Evolutionary conservation across 2,888 invertebrate species (phyloP), one percentile per base, ranked within the genome.

Genomic region (Synanthedon vespiformis): DNA sequence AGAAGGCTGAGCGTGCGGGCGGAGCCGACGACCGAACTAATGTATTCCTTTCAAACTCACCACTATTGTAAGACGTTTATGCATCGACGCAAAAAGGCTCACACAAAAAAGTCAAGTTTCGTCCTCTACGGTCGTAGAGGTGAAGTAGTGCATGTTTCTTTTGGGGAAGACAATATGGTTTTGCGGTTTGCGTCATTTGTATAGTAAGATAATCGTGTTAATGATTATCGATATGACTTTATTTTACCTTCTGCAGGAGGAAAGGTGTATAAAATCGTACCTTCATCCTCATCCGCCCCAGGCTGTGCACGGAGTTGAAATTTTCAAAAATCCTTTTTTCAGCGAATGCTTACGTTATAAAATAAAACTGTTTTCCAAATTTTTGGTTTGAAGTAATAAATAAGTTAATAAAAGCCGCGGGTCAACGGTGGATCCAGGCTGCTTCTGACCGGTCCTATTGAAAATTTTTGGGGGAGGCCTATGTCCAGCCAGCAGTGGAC

Each of bases 31-130:
- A 80, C 81, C 80, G 69, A 61, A 52, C 64, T 77, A 81, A 82
- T 82, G 63, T 82, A 81, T 84, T 80, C 81, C 74, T 78, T 82
- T 75, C 75, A 82, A 79, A 73, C 66, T 67, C 67, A 63, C 64
- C 63, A 68, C 65, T 69, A 77, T 77, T 80, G 74, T 76, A 70
- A 77, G 72, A 75, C 76, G 74, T 73, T 22, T 57, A 78, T 76
- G 70, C 77, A 73, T 76, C 65, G 70, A 68, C 65, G 68, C 75
- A 83, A 83, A 82, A 84, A 81, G 68, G 67, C 57, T 64, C 55
- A 61, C 63, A 63, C 61, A 69, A 72, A 77, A 77, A 79, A 77
- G 70, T 65, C 60, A 61, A 61, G 58, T 63, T 61, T 51, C 59
- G 77, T 76, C 79, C 79, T 80, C 75, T 71, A 64, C 63, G 58